Evolutionary conservation across 2,888 invertebrate species (phyloP), one percentile per base, ranked within the genome.

Genomic region (Trichacis sp.): DNA sequence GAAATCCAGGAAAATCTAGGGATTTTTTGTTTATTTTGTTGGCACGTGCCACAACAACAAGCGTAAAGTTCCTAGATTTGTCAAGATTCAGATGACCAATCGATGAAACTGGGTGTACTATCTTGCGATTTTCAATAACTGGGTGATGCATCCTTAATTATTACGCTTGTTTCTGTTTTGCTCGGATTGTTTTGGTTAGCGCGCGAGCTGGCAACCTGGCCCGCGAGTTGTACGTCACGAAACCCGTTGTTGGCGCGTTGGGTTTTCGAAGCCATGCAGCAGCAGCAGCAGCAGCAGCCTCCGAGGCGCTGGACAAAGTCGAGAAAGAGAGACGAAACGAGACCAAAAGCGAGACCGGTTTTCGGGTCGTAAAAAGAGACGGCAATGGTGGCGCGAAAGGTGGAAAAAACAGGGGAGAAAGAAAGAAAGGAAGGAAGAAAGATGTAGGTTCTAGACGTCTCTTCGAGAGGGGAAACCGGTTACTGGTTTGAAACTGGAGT

Each of bases 401-500:
- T 59, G 53, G n/a, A n/a, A n/a, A n/a, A 48, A 42, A 11, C 29
- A 42, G 48, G 43, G 42, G 51, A 40, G n/a, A n/a, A n/a, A n/a
- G n/a, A n/a, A n/a, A n/a, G n/a, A n/a, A n/a, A n/a, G n/a, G n/a
- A n/a, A n/a, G n/a, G 45, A 57, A 56, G 51, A 38, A 43, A 49
- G 56, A 60, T 55, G 47, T 61, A 20, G 53, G 40, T 52, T 57
- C 48, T 33, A 15, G 38, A 60, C 24, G 57, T 45, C 51, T 40
- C 58, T 47, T 52, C 46, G 17, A 38, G 53, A 36, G 33, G 20
- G 36, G 50, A 42, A 69, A 69, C 69, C 69, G 69, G 69, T 69
- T 69, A 19, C 40, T 42, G 40, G 63, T 51, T 58, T 61, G 58
- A 66, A 69, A 69, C 69, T 69, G 63, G 69, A 69, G 69, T 69